Conservation (phyloP, 1,140 invertebrate species). For the Physella acuta region DNA sequence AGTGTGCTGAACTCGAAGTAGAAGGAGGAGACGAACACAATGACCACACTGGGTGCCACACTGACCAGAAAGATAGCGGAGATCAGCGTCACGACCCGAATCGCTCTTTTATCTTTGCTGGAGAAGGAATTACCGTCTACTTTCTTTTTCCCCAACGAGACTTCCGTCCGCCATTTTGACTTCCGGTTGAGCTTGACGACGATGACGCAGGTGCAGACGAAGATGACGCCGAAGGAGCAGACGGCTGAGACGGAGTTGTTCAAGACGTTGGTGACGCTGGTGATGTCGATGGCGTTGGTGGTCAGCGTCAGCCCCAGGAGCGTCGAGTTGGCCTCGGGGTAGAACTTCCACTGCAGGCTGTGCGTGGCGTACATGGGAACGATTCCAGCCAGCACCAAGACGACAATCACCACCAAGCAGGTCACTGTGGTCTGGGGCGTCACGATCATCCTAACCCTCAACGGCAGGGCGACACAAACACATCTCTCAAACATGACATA, state of each 20-base stretch:
- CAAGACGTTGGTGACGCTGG: background rate
- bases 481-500: slow-evolving; percentile 7
- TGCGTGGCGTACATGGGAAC: background rate
- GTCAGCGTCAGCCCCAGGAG: background rate
- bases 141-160: background rate
- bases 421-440: background rate
- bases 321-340: background rate
- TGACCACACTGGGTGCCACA: background rate
- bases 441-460: background rate
- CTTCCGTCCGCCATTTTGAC: background rate
- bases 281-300: background rate
- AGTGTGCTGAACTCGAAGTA: background rate
- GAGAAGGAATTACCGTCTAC: background rate
- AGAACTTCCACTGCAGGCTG: background rate
- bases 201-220: background rate
- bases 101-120: background rate
- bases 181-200: background rate
- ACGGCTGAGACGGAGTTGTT: background rate
- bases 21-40: background rate
- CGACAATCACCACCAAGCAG: background rate
- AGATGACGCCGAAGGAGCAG: background rate
- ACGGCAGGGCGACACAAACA: background rate
- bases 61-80: background rate
- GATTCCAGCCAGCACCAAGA: background rate
- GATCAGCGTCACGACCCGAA: background rate